Evolutionary conservation across 2,797 vertebrate species (phyloP).

Genomic region (Chaunax sp.): DNA sequence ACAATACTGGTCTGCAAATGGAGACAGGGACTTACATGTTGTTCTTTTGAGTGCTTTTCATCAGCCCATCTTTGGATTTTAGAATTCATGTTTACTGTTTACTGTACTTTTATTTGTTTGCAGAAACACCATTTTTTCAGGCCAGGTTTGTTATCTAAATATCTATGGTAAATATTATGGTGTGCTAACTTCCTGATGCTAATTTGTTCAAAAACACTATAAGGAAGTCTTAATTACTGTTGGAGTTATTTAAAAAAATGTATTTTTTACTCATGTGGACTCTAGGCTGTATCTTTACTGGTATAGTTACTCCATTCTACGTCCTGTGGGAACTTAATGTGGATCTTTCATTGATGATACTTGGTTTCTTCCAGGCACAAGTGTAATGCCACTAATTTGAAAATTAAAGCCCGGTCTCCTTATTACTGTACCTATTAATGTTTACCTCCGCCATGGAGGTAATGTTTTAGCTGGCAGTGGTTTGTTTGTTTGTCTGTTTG

Average conservation of each 20-base stretch:
- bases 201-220: too few relatives aligned
- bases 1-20: conserved; percentile 29
- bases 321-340: too few relatives aligned
- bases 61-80: conserved; percentile 11
- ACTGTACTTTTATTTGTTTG: background rate
- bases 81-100: background rate
- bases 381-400: too few relatives aligned
- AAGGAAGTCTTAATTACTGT: too few relatives aligned
- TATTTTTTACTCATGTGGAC: too few relatives aligned
- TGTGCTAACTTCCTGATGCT: too few relatives aligned
- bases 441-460: background rate
- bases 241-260: too few relatives aligned
- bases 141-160: background rate
- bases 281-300: too few relatives aligned
- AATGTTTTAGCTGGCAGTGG: too few relatives aligned
- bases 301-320: too few relatives aligned
- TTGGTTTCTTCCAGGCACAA: background rate
- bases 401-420: background rate
- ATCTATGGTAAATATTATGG: background rate
- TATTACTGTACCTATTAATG: background rate
- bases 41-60: conserved; percentile 9
- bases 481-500: too few relatives aligned
- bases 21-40: conserved; percentile 6
- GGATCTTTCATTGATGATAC: background rate
- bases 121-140: background rate